These are phyloP conservation scores for Channa striata DNA, from an alignment of 2,797 vertebrate genomes.

Conservation along the genomic window DNA sequence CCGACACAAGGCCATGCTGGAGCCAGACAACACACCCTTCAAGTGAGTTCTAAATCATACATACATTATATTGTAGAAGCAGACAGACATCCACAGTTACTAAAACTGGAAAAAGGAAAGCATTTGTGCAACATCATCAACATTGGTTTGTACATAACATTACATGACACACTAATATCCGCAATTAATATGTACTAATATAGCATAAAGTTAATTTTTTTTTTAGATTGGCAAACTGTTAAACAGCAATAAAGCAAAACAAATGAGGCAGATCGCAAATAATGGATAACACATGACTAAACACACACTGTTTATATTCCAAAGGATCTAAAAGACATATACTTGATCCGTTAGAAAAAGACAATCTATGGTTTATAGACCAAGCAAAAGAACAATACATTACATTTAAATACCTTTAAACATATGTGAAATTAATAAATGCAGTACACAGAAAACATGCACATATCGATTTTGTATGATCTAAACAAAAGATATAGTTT, in stretches of 20 bases:
- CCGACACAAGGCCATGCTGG: slow-evolving; percentile 97
- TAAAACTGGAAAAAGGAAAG: background rate
- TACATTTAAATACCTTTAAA: background rate
- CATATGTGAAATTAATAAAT: background rate
- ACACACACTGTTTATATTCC: no score
- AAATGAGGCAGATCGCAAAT: no score
- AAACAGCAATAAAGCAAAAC: no score
- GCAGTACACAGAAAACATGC: background rate
- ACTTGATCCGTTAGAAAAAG: background rate
- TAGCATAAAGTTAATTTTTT: no score
- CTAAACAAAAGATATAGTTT: background rate
- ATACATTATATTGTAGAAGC: no score
- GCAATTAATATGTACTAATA: no score
- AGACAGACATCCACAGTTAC: background rate
- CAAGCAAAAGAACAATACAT: background rate
- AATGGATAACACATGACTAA: no score
- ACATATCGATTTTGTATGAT: background rate
- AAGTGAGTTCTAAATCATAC: slow-evolving; percentile 84
- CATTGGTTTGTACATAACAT: no score
- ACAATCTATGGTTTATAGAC: background rate
- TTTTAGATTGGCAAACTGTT: no score
- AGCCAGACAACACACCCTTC: slow-evolving; percentile 98
- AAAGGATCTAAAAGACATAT: no score
- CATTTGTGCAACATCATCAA: background rate
- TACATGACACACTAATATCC: no score